These are phyloP conservation scores for Philotrypesis tridentata DNA, from an alignment of 1,140 invertebrate genomes.

Conservation along the genomic window DNA sequence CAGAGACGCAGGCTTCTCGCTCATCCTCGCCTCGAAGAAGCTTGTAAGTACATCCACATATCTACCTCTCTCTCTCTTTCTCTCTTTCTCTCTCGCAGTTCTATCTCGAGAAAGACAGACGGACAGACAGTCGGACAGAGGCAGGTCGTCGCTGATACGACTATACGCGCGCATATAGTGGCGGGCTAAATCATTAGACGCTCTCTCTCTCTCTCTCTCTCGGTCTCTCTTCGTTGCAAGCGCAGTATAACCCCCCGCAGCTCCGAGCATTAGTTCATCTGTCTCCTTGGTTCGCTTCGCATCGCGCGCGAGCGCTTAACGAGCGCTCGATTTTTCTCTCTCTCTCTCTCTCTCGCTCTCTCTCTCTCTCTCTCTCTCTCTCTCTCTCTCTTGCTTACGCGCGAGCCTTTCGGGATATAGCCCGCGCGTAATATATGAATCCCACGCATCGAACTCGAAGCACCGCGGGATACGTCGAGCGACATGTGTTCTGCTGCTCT, in stretches of 20 bases:
- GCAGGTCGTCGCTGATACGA: background rate
- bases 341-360: slow-evolving; percentile 44
- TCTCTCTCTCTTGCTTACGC: slow-evolving; percentile 46
- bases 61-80: too few relatives aligned
- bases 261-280: slow-evolving; percentile 71
- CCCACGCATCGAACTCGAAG: slow-evolving; percentile 70
- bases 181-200: slow-evolving; percentile 70
- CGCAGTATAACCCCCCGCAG: slow-evolving; percentile 60
- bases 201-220: slow-evolving; percentile 44
- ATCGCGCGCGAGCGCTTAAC: slow-evolving; percentile 54
- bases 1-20: background rate
- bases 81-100: too few relatives aligned
- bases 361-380: slow-evolving; percentile 51
- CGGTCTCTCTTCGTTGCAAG: slow-evolving; percentile 55
- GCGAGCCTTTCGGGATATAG: slow-evolving; percentile 55
- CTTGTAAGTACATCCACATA: too few relatives aligned
- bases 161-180: background rate
- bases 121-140: background rate
- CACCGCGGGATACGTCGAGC: slow-evolving; percentile 70
- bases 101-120: background rate
- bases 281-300: slow-evolving; percentile 66
- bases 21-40: background rate
- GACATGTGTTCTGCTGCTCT: slow-evolving; percentile 71
- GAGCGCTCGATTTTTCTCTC: slow-evolving; percentile 50
- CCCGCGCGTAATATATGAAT: slow-evolving; percentile 67